Base-by-base conservation (phyloP, 1,140 invertebrate genomes). In the Neocloeon triangulifer region DNA sequence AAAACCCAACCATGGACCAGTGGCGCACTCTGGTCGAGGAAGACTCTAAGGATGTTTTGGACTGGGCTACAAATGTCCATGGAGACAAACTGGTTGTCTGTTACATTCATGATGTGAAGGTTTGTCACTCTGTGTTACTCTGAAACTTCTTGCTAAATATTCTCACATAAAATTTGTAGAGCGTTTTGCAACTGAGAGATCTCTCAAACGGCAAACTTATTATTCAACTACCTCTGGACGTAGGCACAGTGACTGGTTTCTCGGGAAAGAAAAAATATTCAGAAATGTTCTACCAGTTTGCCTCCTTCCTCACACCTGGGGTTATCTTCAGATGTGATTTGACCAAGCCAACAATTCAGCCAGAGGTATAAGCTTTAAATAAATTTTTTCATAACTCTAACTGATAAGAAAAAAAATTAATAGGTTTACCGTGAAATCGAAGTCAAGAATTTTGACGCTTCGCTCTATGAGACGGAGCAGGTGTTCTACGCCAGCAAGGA, bases 31-130 rank as follows among this genome's bases (percentile, higher is more conserved):
- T 97, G 3, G 61, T 98, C 33, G 55, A 71, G 10, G 85, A 96
- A 58, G 68, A 97, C 53, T 51, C 67, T 12, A 71, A 69, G 30
- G 73, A 92, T 57, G 88, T 96, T 1, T 50, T 98, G 15, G 78
- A 92, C 47, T 89, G 81, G 76, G 79, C 70, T 1, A 56, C 91
- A 2, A 66, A 84, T 51, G n/a, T n/a, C n/a, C n/a, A n/a, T n/a
- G 52, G 67, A 28, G 69, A 94, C 51, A 86, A 88, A 53, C 53
- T 98, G n/a, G 62, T 96, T 20, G 51, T 86, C 25, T 75, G 75
- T 48, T 97, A 96, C 50, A 70, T 95, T 25, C 66, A 82, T 49
- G 85, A 98, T 68, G 92, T 97, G 4, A 95, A 94, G 64, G 85
- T 79, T 55, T 51, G 36, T 18, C 32, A 19, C 19, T 9, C 5